Evolutionary conservation across 2,797 vertebrate species (phyloP), one percentile per base, ranked within the genome.

Genomic region (Vultur gryphus): DNA sequence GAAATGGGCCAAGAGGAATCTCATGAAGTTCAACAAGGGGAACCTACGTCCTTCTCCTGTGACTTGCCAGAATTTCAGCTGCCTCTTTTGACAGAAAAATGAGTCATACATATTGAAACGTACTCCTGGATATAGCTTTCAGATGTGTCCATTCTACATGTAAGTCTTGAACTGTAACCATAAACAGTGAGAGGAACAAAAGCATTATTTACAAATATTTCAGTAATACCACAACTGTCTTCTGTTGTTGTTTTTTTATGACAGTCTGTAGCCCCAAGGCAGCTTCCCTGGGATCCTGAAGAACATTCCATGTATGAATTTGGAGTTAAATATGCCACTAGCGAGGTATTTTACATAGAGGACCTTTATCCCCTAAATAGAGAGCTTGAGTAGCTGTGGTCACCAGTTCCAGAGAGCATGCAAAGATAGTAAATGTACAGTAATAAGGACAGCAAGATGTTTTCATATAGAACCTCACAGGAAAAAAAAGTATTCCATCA

Each of bases 381-480:
- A 66, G 98, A 99, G 93, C 98, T 99, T 77, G 98, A 97, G 93
- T 99, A 76, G 95, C 94, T 46, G 58, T 98, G 64, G 98, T 98
- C 84, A 98, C 98, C 79, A 99, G 98, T 97, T 97, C 97, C 48
- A 98, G 97, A 90, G 95, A 98, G 6, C 97, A 98, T 9, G 98
- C 98, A 52, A 98, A 98, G 82, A 98, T 98, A 94, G 95, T 81
- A 98, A 99, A 95, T 98, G 97, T 84, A 94, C 21, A 78, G 15
- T 33, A 75, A 16, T 46, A 67, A 64, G 31, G 33, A 58, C 5
- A 67, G 12, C 52, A 48, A 87, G 25, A 15, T 44, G 16, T 48
- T 83, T 76, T 70, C 11, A 7, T 78, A 26, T 2, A n/a, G 69
- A 84, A 61, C 41, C 19, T 90, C 58, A 39, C 15, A 5, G 11